Conservation (phyloP, 2,888 invertebrate species). For the Melieria picta region DNA sequence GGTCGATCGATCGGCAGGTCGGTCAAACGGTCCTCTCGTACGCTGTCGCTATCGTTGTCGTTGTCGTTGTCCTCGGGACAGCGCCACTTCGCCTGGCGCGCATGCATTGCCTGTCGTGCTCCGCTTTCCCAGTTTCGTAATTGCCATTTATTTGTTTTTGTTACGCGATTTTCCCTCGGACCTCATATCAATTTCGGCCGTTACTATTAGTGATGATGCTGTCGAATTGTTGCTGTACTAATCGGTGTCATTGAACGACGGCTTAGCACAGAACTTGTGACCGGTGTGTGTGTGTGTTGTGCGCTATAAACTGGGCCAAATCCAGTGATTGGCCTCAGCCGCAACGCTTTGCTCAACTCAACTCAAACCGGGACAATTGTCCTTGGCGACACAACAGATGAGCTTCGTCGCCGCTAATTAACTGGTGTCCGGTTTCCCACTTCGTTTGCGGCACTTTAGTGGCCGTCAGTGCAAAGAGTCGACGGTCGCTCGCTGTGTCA, state of each 20-base stretch:
- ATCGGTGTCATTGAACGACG: slow-evolving; percentile 23
- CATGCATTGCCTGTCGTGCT: slow-evolving; percentile 8
- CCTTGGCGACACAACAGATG: slow-evolving; percentile 42
- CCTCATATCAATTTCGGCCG: slow-evolving; percentile 34
- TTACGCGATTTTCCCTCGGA: slow-evolving; percentile 34
- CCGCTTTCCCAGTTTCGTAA: slow-evolving; percentile 30
- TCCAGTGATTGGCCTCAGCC: background rate
- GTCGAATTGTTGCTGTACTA: background rate
- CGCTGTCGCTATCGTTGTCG: slow-evolving; percentile 21
- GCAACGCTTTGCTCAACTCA: background rate
- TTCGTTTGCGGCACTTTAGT: too few relatives aligned
- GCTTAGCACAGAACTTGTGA: background rate
- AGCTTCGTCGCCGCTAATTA: background rate
- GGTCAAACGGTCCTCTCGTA: slow-evolving; percentile 22
- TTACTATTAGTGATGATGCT: slow-evolving; percentile 29
- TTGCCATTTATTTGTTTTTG: slow-evolving; percentile 24
- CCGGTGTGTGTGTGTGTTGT: background rate
- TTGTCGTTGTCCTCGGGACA: background rate
- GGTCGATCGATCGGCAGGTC: slow-evolving; percentile 32
- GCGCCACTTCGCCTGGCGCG: too few relatives aligned
- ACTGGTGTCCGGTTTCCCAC: too few relatives aligned
- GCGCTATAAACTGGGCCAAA: background rate
- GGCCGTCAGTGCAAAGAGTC: too few relatives aligned
- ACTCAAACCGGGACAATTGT: slow-evolving; percentile 46
- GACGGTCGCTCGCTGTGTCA: slow-evolving; percentile 5